Base-by-base conservation (phyloP, 2,113 vertebrate genomes). In the Onychorhynchus coronatus region DNA sequence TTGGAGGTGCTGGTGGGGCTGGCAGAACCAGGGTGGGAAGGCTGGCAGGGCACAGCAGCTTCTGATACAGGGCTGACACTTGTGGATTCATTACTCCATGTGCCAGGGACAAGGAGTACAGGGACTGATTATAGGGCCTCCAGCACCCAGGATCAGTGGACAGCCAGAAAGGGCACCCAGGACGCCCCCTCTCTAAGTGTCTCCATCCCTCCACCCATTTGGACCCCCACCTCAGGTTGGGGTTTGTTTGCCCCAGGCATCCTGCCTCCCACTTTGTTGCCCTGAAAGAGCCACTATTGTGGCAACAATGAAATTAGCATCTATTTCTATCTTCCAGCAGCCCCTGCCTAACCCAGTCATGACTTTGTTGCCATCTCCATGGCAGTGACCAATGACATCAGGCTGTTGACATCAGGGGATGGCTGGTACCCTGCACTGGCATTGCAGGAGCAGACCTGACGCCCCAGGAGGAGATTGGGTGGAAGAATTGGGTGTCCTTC, bases 101-200 rank as follows among this genome's bases (percentile, higher is more conserved):
- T 74, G 27, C 31, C 16, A 41, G 41, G 50, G 25, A n/a, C 31
- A 52, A 31, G 46, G 50, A 77, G 19, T 41, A 31, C 15, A 33
- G n/a, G 25, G 11, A 14, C n/a, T 70, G 59, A 49, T 70, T 56
- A 14, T 3, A 59, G 62, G 17, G 9, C 4, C 0, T 1, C 1
- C 11, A 41, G 63, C n/a, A 66, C 31, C 12, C 72, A 44, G 22
- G 27, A 73, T 53, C 58, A 2, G 8, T 8, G 9, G 21, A 35
- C 5, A 11, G 35, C 12, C 14, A 14, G 23, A 42, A 30, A 67
- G 12, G 27, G n/a, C 25, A 81, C 37, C 4, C 20, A 25, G 42
- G 31, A 66, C 24, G 53, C 6, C 11, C 25, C 7, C 14, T 86
- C n/a, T 88, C 21, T 24, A 39, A 70, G 50, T 79, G 39, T 82